A percentile compares a stretch with the other conserved stretches of the same genome.
Evolutionary conservation across 2,797 vertebrate species (phyloP).

Genomic region (Takifugu rubripes): DNA sequence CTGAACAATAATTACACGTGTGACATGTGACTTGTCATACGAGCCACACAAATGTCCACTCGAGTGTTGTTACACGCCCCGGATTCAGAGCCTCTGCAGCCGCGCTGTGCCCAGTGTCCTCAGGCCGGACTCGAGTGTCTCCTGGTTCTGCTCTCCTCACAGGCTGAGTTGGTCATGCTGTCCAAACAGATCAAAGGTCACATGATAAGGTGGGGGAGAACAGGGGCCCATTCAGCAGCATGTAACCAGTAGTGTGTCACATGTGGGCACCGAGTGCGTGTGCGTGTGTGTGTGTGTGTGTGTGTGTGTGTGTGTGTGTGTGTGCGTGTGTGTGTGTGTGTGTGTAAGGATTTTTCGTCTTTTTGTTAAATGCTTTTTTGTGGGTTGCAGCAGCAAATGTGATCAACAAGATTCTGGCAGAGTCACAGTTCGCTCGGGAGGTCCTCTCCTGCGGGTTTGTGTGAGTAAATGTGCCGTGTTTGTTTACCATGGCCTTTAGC

Average conservation of each 20-base stretch:
- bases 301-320: too few relatives aligned
- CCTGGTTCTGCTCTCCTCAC: constrained; percentile 24
- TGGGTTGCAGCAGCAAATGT: too few relatives aligned
- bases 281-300: too few relatives aligned
- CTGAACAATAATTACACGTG: not conserved
- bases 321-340: too few relatives aligned
- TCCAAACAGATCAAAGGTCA: constrained; percentile 79
- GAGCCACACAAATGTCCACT: not conserved
- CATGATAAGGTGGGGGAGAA: constrained; percentile 70
- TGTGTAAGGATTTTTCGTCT: too few relatives aligned
- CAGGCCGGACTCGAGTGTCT: constrained; percentile 18
- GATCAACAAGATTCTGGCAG: too few relatives aligned
- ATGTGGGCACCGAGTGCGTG: constrained; percentile 42
- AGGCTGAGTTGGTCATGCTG: constrained; percentile 65
- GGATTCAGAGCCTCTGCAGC: not conserved
- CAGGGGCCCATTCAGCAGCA: constrained; percentile 64
- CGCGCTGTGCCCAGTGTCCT: constrained; percentile 18
- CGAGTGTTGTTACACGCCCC: constrained; percentile 1
- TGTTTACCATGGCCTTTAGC: constrained; percentile 34
- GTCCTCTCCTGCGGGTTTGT: not conserved
- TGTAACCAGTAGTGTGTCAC: constrained; percentile 41
- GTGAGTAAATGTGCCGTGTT: constrained; percentile 20
- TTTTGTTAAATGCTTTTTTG: too few relatives aligned
- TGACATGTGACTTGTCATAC: not conserved
- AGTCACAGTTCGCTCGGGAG: not conserved